Conservation (phyloP, 2,113 vertebrate genomes). For the Odontesthes bonariensis region DNA sequence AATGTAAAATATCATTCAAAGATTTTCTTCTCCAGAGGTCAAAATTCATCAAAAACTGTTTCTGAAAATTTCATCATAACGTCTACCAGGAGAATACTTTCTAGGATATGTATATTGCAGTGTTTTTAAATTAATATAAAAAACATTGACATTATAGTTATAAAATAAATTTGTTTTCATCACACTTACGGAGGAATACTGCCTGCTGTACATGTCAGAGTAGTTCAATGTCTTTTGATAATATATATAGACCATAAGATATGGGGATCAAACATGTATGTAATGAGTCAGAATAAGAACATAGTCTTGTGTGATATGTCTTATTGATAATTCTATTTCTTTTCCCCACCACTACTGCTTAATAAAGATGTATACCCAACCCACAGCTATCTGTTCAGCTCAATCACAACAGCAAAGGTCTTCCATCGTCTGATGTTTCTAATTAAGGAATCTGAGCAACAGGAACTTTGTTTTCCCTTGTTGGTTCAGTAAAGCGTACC, state of each 20-base stretch:
- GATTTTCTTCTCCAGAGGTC: conserved; percentile 5
- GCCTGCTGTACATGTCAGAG: background rate
- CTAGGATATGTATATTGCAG: conserved; percentile 9
- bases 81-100: conserved; percentile 17
- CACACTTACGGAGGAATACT: background rate
- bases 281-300: conserved; percentile 24
- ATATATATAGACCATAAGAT: background rate
- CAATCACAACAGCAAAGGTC: conserved; percentile 40
- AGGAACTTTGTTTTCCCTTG: conserved; percentile 53
- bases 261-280: background rate
- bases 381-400: conserved; percentile 33
- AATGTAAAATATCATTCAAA: conserved; percentile 16
- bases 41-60: conserved; percentile 29
- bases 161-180: conserved; percentile 3
- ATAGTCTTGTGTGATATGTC: background rate
- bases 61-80: conserved; percentile 45
- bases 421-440: conserved; percentile 56
- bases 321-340: background rate
- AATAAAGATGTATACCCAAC: conserved; percentile 32
- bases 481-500: conserved; percentile 65
- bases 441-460: conserved; percentile 54
- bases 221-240: background rate
- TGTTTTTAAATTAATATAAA: conserved; percentile 2
- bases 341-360: conserved; percentile 27
- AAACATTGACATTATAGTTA: background rate